A percentile compares a stretch with the other conserved stretches of the same genome.
These are phyloP conservation scores for Nesidiocoris tenuis DNA, from an alignment of 2,888 invertebrate species.

Conservation along the genomic window DNA sequence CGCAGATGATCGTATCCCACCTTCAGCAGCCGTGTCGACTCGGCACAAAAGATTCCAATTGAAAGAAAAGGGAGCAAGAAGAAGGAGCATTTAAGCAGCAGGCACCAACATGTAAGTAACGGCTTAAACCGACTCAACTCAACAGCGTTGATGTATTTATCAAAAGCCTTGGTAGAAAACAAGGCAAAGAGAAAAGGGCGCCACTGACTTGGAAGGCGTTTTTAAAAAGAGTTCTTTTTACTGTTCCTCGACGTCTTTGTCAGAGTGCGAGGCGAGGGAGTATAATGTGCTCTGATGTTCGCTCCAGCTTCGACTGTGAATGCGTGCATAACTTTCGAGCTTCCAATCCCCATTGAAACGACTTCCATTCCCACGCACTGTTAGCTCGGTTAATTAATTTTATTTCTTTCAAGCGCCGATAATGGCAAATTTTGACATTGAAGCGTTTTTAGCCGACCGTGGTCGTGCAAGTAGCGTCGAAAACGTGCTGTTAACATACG, in stretches of 20 bases:
- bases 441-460: constrained; percentile 3
- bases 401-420: constrained; percentile 37
- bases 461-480: too few species aligned
- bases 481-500: too few species aligned
- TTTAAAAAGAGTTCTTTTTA: constrained; percentile 11
- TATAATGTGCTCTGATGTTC: too few species aligned
- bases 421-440: constrained; percentile 32
- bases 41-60: neutral
- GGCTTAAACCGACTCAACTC: constrained; percentile 17
- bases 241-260: constrained; percentile 10
- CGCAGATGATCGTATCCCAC: too few species aligned
- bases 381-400: constrained; percentile 41
- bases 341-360: constrained; percentile 11
- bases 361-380: constrained; percentile 40
- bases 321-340: neutral
- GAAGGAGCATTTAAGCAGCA: constrained; percentile 12
- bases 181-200: constrained; percentile 28
- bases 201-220: constrained; percentile 23
- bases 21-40: constrained; percentile 28
- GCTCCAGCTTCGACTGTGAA: too few species aligned
- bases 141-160: constrained; percentile 27
- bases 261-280: constrained; percentile 8
- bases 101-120: too few species aligned
- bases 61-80: neutral
- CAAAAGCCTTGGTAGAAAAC: constrained; percentile 16